These are phyloP conservation scores for Linurgus olivaceus DNA, from an alignment of 2,797 vertebrate species.

Conservation along the genomic window DNA sequence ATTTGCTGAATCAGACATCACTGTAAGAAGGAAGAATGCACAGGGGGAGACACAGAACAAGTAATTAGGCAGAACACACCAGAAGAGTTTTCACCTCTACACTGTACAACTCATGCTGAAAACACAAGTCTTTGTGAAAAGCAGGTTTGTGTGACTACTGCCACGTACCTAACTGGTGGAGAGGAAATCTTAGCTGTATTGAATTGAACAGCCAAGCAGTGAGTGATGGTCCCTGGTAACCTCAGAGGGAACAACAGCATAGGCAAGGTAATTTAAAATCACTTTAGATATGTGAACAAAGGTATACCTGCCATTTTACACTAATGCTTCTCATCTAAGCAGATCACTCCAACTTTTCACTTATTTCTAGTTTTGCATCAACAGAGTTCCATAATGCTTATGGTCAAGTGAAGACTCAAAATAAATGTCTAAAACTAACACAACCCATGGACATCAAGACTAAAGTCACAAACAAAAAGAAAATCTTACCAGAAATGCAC, in stretches of 20 bases:
- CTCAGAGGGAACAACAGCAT: accelerated
- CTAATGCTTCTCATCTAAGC: background rate
- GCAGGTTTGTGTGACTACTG: background rate
- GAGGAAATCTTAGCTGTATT: background rate
- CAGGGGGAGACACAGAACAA: background rate
- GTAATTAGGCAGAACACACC: background rate
- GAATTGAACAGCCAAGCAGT: background rate
- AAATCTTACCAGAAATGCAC: background rate
- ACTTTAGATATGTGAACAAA: background rate
- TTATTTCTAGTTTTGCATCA: background rate
- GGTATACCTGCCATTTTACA: background rate
- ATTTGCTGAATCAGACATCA: background rate
- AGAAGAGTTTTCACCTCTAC: background rate
- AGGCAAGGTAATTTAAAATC: background rate
- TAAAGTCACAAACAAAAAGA: background rate
- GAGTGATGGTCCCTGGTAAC: background rate
- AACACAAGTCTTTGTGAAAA: background rate
- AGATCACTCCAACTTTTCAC: background rate
- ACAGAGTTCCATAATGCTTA: background rate
- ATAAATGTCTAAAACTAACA: background rate
- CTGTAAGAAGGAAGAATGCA: background rate
- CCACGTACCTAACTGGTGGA: accelerated
- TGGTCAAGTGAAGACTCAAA: background rate
- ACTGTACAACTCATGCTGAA: background rate
- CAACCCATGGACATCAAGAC: background rate